Evolutionary conservation across 2,797 vertebrate genomes (phyloP).

Genomic region (Pseudopleuronectes americanus): DNA sequence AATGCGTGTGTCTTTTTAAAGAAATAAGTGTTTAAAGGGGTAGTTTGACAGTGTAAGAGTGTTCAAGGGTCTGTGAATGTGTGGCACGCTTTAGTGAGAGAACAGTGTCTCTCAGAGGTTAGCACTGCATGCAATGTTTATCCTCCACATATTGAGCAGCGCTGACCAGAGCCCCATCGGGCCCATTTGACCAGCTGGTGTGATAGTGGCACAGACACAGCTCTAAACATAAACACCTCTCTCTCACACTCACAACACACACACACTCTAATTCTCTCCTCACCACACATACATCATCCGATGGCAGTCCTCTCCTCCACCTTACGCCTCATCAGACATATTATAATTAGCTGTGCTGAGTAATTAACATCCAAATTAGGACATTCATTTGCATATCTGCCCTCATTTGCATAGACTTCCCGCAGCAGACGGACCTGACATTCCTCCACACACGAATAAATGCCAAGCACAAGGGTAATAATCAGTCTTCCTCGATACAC

Average conservation of each 20-base stretch:
- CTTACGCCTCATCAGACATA: slow-evolving; percentile 75
- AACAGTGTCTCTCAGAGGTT: slow-evolving; percentile 51
- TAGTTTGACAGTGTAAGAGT: slow-evolving; percentile 16
- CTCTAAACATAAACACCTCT: slow-evolving; percentile 44
- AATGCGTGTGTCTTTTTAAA: slow-evolving; percentile 17
- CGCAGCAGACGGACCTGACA: slow-evolving; percentile 42
- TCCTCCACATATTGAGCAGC: slow-evolving; percentile 77
- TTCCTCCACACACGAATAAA: slow-evolving; percentile 44
- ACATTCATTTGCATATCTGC: slow-evolving; percentile 72
- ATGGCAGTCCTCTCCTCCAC: slow-evolving; percentile 61
- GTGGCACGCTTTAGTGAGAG: slow-evolving; percentile 30
- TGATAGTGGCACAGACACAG: slow-evolving; percentile 53
- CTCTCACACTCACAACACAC: slow-evolving; percentile 35
- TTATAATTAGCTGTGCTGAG: slow-evolving; percentile 80
- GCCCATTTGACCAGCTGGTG: slow-evolving; percentile 78
- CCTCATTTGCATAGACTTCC: slow-evolving; percentile 63
- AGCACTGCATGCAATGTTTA: slow-evolving; percentile 74
- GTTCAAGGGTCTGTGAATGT: slow-evolving; percentile 23
- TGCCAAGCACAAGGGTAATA: slow-evolving; percentile 21
- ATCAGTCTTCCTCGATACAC: too few species aligned
- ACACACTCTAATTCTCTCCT: slow-evolving; percentile 43
- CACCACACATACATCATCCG: slow-evolving; percentile 54
- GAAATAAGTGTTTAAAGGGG: slow-evolving; percentile 19
- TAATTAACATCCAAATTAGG: slow-evolving; percentile 84
- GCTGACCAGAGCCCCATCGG: slow-evolving; percentile 76